Evolutionary conservation across 2,797 vertebrate species (phyloP).

Genomic region (Euthynnus affinis): DNA sequence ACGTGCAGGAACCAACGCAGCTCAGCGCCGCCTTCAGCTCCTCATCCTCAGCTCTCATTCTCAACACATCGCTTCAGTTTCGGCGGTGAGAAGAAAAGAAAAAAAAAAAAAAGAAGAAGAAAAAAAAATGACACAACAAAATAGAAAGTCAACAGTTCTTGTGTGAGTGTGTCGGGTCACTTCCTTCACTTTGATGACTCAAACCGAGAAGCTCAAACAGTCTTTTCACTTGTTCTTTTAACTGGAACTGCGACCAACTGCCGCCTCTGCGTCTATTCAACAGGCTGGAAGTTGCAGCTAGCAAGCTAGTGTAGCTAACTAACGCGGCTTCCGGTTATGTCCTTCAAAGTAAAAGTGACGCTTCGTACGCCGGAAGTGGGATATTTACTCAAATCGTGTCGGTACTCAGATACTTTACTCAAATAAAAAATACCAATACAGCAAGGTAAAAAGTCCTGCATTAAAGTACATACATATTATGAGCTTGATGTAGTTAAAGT

Average conservation of each 20-base stretch:
- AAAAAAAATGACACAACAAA: neutral
- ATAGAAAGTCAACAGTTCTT: neutral
- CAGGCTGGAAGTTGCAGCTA: constrained; percentile 13
- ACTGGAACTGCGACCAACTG: neutral
- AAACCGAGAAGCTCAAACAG: too few species aligned
- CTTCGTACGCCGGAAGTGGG: too few species aligned
- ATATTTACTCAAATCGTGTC: too few species aligned
- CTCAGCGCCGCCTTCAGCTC: neutral
- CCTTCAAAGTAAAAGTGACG: constrained; percentile 42
- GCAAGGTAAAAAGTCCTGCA: too few species aligned
- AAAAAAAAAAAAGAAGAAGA: neutral
- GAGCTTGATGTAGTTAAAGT: too few species aligned
- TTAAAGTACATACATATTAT: too few species aligned
- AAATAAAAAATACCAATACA: too few species aligned
- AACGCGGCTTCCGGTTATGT: rapidly evolving
- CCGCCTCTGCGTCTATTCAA: neutral
- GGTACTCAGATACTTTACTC: too few species aligned
- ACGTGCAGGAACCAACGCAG: too few species aligned
- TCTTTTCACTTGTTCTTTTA: neutral
- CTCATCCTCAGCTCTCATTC: constrained; percentile 9
- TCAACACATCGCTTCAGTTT: neutral
- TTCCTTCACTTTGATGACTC: neutral
- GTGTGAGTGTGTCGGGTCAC: neutral
- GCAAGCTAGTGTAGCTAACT: constrained; percentile 2
- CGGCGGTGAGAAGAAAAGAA: neutral